Evolutionary conservation across 2,797 vertebrate species (phyloP).

Genomic region (Pogoniulus pusillus): DNA sequence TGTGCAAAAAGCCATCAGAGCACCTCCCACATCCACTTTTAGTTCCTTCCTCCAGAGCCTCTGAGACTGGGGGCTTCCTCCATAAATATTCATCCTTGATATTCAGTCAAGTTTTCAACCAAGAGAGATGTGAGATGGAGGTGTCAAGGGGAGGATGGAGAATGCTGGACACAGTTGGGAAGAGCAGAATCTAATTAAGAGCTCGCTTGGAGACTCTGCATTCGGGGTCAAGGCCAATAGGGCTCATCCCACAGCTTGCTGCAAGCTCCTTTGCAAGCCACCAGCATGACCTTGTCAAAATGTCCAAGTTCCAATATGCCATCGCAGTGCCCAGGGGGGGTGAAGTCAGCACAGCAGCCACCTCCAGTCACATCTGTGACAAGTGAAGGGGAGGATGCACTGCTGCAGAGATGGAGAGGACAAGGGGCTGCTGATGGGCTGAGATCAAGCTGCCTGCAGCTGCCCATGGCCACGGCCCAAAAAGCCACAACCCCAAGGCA

Average conservation of each 20-base stretch:
- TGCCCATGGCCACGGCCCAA: no score
- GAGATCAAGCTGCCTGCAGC: no score
- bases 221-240: neutral
- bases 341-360: neutral
- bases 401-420: no score
- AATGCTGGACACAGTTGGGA: fast-evolving
- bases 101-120: neutral
- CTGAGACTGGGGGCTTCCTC: neutral
- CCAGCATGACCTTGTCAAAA: neutral
- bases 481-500: no score
- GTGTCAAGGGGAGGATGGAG: neutral
- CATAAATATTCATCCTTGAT: neutral
- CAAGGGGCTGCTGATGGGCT: no score
- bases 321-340: neutral
- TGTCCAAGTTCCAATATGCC: neutral
- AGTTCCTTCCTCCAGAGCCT: neutral
- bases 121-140: neutral
- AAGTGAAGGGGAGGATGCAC: fast-evolving
- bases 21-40: neutral
- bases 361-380: neutral
- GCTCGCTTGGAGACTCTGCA: neutral
- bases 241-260: neutral
- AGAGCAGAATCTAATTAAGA: neutral
- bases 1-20: neutral
- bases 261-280: neutral